Evolutionary conservation across 2,113 vertebrate genomes (phyloP), one percentile per base, ranked within the genome.

Genomic region (Pelodiscus sinensis): DNA sequence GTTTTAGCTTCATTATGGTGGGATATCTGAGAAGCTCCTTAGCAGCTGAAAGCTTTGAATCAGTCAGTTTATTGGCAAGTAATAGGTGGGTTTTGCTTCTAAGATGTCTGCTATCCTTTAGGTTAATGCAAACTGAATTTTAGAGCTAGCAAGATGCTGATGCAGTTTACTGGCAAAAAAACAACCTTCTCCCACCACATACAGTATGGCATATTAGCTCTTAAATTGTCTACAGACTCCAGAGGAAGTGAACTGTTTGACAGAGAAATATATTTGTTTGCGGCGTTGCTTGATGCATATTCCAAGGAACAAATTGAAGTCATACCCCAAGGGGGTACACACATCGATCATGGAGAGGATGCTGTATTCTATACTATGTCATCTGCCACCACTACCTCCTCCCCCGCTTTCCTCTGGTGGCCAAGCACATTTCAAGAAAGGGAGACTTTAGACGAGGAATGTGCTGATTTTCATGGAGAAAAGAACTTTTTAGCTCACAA

Each of bases 171-270:
- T 89, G 87, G 55, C 83, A 50, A 79, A 77, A 94, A 94, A 93
- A 58, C 86, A 96, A 96, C 25, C 89, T 85, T 0, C 94, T 12
- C 6, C 44, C 38, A 87, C 84, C 0, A 0, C 52, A 4, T 78
- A 82, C 84, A 87, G 80, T 82, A 55, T 92, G 94, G 83, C 85
- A 90, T 92, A 83, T 92, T 87, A 94, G 86, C 89, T 94, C 89
- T 91, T 90, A 96, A 92, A 62, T 44, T 79, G 73, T 78, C 73
- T 51, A 16, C 88, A 93, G 85, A 90, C 91, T 94, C 87, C 88
- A 95, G 71, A 57, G 94, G 91, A 96, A 97, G 84, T 84, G 86
- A 92, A 96, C 91, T 87, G 89, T 94, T 97, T 96, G 96, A 95
- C 95, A 93, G 85, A 81, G 91, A 93, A 94, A 97, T 86, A 73